These are phyloP conservation scores for Drosophila leontia DNA, from an alignment of 1,140 invertebrate species.

Conservation along the genomic window DNA sequence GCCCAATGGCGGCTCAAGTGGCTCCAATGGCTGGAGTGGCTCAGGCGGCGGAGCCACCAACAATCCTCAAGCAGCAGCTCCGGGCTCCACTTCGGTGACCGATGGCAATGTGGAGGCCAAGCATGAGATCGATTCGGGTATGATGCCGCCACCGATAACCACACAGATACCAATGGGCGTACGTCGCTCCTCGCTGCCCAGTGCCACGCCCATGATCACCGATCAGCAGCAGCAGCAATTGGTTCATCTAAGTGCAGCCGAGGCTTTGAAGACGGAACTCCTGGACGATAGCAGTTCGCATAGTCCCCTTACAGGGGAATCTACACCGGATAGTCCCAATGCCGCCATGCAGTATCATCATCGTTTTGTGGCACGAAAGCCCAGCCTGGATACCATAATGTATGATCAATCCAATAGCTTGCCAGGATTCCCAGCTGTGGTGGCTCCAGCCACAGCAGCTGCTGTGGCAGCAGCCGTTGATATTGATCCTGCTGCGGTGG, in stretches of 20 bases:
- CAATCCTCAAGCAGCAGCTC: neutral
- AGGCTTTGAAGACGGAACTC: slow-evolving; percentile 89
- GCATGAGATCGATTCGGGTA: slow-evolving; percentile 86
- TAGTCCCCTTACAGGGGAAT: slow-evolving; percentile 85
- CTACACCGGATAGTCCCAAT: slow-evolving; percentile 67
- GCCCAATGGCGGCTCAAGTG: slow-evolving; percentile 2
- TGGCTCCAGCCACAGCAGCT: slow-evolving; percentile 59
- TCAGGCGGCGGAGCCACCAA: slow-evolving; percentile 13
- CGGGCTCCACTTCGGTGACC: neutral
- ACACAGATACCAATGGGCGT: slow-evolving; percentile 86
- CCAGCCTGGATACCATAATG: slow-evolving; percentile 80
- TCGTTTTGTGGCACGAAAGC: slow-evolving; percentile 60
- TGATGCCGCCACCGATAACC: slow-evolving; percentile 88
- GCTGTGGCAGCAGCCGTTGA: slow-evolving; percentile 55
- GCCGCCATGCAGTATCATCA: slow-evolving; percentile 66
- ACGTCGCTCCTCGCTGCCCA: slow-evolving; percentile 86
- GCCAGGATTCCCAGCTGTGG: slow-evolving; percentile 68
- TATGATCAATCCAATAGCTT: slow-evolving; percentile 78
- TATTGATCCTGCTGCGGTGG: slow-evolving; percentile 60
- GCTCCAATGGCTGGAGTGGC: slow-evolving; percentile 7
- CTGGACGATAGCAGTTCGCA: slow-evolving; percentile 89
- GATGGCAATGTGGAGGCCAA: slow-evolving; percentile 78
- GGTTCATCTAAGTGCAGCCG: slow-evolving; percentile 67
- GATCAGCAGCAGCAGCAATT: slow-evolving; percentile 72
- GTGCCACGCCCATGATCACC: slow-evolving; percentile 73